These are phyloP conservation scores for Esperia sulphurella DNA, from an alignment of 2,888 invertebrate species.

Conservation along the genomic window DNA sequence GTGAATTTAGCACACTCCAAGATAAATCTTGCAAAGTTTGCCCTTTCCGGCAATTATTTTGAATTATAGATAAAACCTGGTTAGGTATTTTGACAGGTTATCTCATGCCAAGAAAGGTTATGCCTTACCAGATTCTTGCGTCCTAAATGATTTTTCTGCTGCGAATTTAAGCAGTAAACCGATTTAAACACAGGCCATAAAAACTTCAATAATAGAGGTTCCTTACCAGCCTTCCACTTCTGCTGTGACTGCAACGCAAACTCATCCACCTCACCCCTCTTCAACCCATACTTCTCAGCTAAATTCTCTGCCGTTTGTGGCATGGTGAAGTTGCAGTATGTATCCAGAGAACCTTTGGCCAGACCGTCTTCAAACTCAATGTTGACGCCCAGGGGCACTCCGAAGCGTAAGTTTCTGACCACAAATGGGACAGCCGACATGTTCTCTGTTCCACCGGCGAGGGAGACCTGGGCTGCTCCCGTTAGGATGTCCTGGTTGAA, in stretches of 20 bases:
- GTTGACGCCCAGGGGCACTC: conserved; percentile 87
- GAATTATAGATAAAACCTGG: too few relatives aligned
- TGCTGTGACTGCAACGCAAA: conserved; percentile 92
- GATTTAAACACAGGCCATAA: too few relatives aligned
- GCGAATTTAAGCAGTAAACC: too few relatives aligned
- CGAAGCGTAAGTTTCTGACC: conserved; percentile 91
- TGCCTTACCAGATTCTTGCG: too few relatives aligned
- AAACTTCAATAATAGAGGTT: too few relatives aligned
- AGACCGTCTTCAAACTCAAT: conserved; percentile 90
- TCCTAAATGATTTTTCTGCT: too few relatives aligned
- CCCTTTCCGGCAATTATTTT: too few relatives aligned
- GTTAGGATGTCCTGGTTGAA: conserved; percentile 86
- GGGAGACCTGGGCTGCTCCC: conserved; percentile 89
- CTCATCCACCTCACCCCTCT: conserved; percentile 89
- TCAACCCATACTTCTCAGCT: conserved; percentile 88
- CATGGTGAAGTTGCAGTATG: conserved; percentile 94
- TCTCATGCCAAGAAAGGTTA: too few relatives aligned
- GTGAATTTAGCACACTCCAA: too few relatives aligned
- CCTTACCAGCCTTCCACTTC: conserved; percentile 90
- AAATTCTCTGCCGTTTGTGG: conserved; percentile 96
- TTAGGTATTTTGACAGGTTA: too few relatives aligned
- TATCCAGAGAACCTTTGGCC: conserved; percentile 85
- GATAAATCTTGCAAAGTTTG: too few relatives aligned
- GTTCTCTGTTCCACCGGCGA: conserved; percentile 96
- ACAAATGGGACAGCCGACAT: conserved; percentile 95